phyloP scores from a whole-genome alignment of 2,888 invertebrate genomes.

The Rotaria magnacalcarata region DNA sequence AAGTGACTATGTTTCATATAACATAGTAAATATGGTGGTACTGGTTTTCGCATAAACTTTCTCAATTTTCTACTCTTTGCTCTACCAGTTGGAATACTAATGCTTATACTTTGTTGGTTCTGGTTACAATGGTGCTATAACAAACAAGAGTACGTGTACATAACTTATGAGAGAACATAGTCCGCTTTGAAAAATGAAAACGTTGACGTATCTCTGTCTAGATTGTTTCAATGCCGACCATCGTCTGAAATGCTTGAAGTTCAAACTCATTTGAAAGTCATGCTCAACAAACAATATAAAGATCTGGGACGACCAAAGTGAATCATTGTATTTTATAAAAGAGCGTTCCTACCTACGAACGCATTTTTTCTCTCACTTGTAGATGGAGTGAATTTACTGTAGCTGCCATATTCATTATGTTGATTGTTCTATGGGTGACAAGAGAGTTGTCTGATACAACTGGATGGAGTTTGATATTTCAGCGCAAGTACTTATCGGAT shows the following conservation, averaged over 20 bases:
- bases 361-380: too few relatives aligned
- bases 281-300: slow-evolving; percentile 69
- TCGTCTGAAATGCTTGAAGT: background rate
- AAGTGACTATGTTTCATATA: background rate
- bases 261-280: slow-evolving; percentile 68
- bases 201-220: background rate
- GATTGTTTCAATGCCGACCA: background rate
- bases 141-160: background rate
- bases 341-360: too few relatives aligned
- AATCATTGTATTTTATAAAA: too few relatives aligned
- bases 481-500: background rate
- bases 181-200: too few relatives aligned
- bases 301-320: too few relatives aligned
- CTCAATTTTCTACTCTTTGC: slow-evolving; percentile 74
- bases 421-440: too few relatives aligned
- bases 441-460: too few relatives aligned
- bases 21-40: slow-evolving; percentile 2
- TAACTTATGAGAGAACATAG: too few relatives aligned
- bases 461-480: too few relatives aligned
- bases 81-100: slow-evolving; percentile 75
- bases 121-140: slow-evolving; percentile 64
- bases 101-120: slow-evolving; percentile 72
- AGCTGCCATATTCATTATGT: too few relatives aligned
- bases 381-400: too few relatives aligned
- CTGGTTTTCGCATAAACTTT: slow-evolving; percentile 48